Base-by-base conservation (phyloP, 1,140 invertebrate genomes). In the Cephus cinctus region DNA sequence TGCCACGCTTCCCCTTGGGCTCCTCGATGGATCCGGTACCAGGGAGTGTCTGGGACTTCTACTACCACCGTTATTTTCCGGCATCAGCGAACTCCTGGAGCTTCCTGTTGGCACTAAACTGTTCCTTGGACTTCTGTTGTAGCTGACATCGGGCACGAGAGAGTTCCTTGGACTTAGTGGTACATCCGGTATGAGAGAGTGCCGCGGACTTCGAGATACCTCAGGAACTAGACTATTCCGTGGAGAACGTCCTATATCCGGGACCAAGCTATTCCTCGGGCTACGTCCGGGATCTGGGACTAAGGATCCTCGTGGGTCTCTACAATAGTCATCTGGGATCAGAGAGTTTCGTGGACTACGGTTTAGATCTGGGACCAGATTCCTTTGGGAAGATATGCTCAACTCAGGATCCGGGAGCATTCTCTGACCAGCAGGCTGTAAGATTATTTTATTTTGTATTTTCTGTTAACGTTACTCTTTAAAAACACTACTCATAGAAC, bases 91-190 rank as follows among this genome's bases (percentile, higher is more conserved):
- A 1, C 52, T 52, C 19, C 62, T 41, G 5, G 59, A 56, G n/a
- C 40, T 38, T 5, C 62, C 59, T 11, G 55, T 47, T 22, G 81
- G 80, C 4, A 83, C 78, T 46, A 85, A 66, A 66, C 83, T 84
- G 52, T 84, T 85, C 41, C 84, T 73, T 0, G 83, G 83, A 69
- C 82, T 85, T 19, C 83, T 70, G 51, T 82, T 84, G 52, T 82
- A 83, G 4, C 61, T 59, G 12, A 72, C 50, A 36, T 78, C 76
- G 6, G 78, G 80, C 30, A 82, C 75, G 21, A 84, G 49, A 20
- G 80, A 83, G 35, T 82, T 68, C 25, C 81, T 69, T 8, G 65
- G 65, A 52, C 59, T 73, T 31, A 59, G 48, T 19, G 65, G 73
- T 53, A 64, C 67, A 34, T 71, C 67, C 3, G 70, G 67, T 5